phyloP scores from a whole-genome alignment of 2,888 invertebrate species.

The Balanococcus diminutus region DNA sequence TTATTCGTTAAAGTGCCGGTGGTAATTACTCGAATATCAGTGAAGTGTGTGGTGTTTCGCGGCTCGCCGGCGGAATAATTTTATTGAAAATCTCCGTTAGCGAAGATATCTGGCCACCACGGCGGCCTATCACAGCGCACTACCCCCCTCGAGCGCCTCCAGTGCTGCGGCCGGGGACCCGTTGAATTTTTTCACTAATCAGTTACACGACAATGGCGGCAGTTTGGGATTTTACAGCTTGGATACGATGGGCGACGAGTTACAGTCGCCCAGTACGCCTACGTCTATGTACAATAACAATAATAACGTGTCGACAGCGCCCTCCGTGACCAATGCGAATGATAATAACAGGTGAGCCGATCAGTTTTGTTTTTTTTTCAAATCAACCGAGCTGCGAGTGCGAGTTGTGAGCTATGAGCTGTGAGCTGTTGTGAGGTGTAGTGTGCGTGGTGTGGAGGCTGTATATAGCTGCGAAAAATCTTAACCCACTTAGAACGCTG shows the following conservation, averaged over 20 bases:
- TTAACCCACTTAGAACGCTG: neutral
- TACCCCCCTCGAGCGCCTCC: conserved; percentile 51
- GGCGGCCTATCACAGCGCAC: conserved; percentile 50
- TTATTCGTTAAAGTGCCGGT: neutral
- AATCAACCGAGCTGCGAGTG: no score
- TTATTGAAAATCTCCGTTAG: neutral
- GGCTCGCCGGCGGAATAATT: neutral
- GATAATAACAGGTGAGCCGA: conserved; percentile 43
- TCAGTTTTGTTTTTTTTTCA: neutral
- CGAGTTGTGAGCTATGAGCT: no score
- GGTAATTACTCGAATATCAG: neutral
- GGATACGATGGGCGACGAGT: conserved; percentile 33
- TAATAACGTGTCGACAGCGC: conserved; percentile 31
- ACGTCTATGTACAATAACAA: conserved; percentile 46
- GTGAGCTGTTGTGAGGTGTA: no score
- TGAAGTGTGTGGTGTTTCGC: conserved; percentile 3
- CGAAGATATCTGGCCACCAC: conserved; percentile 26
- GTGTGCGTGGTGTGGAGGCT: neutral
- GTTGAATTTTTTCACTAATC: conserved; percentile 31
- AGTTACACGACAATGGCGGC: conserved; percentile 25
- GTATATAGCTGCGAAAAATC: neutral
- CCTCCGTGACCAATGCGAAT: conserved; percentile 38
- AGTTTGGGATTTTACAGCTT: conserved; percentile 42
- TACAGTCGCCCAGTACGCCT: conserved; percentile 43
- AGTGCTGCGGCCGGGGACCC: conserved; percentile 49